phyloP scores from a whole-genome alignment of 2,113 vertebrate genomes.

The Acrocephalus arundinaceus region DNA sequence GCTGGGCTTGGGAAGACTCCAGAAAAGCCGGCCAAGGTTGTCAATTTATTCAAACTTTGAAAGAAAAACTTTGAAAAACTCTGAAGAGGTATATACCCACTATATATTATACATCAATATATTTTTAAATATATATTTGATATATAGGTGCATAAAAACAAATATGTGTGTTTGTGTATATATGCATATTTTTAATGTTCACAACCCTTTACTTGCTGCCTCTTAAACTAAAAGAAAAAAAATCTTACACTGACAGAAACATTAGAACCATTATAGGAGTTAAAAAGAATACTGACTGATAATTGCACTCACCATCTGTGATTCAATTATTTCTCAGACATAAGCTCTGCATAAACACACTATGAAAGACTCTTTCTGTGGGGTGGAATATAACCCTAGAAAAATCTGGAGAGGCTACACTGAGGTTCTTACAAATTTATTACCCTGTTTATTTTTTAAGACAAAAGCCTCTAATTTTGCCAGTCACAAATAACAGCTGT shows the following conservation, averaged over 20 bases:
- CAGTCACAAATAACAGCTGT: not conserved
- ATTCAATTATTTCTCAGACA: conserved; percentile 33
- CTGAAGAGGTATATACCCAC: not conserved
- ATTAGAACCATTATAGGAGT: not conserved
- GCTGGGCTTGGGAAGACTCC: not conserved
- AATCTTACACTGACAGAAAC: not conserved
- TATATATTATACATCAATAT: not conserved
- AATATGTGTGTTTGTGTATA: not conserved
- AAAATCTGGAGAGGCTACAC: not conserved
- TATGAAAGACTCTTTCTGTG: not conserved
- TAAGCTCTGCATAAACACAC: conserved; percentile 3
- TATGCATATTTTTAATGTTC: not conserved
- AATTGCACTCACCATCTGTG: conserved; percentile 10
- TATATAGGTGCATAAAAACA: not conserved
- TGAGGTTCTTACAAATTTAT: not conserved
- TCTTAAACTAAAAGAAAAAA: not conserved
- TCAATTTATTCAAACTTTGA: not conserved
- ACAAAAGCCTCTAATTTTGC: not conserved
- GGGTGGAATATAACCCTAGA: not conserved
- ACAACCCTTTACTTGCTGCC: not conserved
- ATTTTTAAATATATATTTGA: not conserved
- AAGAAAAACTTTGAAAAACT: not conserved
- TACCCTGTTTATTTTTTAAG: not conserved
- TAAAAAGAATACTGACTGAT: not conserved
- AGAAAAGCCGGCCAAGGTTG: not conserved